Evolutionary conservation across 2,888 invertebrate species (phyloP), one percentile per base, ranked within the genome.

Genomic region (Pyrgus malvae): DNA sequence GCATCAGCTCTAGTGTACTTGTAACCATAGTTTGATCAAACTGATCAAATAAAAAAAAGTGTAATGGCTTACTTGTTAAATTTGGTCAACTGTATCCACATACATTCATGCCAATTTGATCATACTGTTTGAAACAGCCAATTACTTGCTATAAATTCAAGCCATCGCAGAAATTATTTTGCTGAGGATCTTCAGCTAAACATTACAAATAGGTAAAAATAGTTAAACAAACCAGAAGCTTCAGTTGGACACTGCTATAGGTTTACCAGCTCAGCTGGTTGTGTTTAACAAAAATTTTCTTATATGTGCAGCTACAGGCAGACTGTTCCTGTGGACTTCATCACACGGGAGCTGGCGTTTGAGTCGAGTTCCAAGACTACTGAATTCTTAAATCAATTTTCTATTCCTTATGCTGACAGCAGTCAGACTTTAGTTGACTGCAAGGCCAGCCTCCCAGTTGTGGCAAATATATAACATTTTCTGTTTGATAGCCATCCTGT

Each of bases 231-330:
- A 35, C 9, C 16, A 35, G 9, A 11, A 9, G 16, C 19, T 37
- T 37, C 19, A 4, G 16, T 37, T 12, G 9, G 4, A 9, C 9
- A 8, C 6, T 31, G 1, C 31, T 2, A 19, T 40, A 21, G 21
- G 40, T 40, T n/a, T 31, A 61, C 78, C 80, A 80, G 80, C 76
- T 59, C 61, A 12, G 80, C 82, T 87, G 83, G 83, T 69, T 67
- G 67, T 80, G 75, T 78, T 74, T 61, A 72, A 80, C 72, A 83
- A 88, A 85, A 68, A 67, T 83, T 70, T 78, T 78, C 72, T 90
- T 88, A 74, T 91, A 89, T 91, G 92, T 93, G 83, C 95, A 98
- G 98, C 93, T 98, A 97, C 93, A 98, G 98, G 78, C 98, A 97
- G 91, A 93, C 92, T 87, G 93, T 99, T 91, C 94, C 95, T 74